Conservation (phyloP, 2,797 vertebrate species). For the Jordanella pulchra region DNA sequence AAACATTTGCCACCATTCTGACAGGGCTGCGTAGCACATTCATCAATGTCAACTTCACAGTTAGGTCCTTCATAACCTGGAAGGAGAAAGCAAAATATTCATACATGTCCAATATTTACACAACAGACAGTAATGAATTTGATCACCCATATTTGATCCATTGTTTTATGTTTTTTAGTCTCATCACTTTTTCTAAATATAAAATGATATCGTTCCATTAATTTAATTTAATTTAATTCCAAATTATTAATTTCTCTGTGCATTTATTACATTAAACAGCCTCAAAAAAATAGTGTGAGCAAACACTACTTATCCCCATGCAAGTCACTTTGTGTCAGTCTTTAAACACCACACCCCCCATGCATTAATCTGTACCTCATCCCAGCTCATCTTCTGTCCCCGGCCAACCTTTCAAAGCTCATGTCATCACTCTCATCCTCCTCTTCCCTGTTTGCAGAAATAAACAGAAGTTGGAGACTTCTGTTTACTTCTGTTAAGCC, state of each 20-base stretch:
- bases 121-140: not conserved
- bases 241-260: not conserved
- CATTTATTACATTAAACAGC: not conserved
- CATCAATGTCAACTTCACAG: slow-evolving; percentile 88
- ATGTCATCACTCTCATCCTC: too few relatives aligned
- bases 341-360: not conserved
- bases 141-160: not conserved
- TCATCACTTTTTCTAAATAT: too few relatives aligned
- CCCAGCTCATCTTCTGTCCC: not conserved
- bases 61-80: slow-evolving; percentile 86
- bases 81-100: not conserved
- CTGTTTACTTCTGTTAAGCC: too few relatives aligned
- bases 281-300: not conserved
- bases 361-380: not conserved
- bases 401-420: too few relatives aligned
- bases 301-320: not conserved
- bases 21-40: slow-evolving; percentile 85
- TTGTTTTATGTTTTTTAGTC: not conserved
- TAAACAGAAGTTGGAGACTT: too few relatives aligned
- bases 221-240: too few relatives aligned
- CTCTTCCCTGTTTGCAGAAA: too few relatives aligned
- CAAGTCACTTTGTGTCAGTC: not conserved
- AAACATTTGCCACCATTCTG: slow-evolving; percentile 84
- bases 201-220: too few relatives aligned
- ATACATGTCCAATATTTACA: not conserved